Evolutionary conservation across 1,140 invertebrate species (phyloP).

Genomic region (Laupala kohalensis): DNA sequence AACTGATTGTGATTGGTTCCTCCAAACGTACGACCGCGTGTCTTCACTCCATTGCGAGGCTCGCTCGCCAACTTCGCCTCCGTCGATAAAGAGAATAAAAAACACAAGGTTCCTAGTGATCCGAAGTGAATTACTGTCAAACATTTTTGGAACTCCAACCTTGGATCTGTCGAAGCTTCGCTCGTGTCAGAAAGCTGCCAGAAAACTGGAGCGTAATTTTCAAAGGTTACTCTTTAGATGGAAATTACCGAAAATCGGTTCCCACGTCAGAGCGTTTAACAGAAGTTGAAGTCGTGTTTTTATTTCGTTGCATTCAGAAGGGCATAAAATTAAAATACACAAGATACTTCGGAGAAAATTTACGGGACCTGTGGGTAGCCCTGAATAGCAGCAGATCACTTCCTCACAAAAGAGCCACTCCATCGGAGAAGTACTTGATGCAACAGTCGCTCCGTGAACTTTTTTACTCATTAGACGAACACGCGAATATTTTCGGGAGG

Average conservation of each 20-base stretch:
- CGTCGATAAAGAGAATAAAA: background rate
- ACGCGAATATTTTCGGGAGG: background rate
- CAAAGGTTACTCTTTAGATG: background rate
- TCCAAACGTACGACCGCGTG: background rate
- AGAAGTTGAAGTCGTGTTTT: no score
- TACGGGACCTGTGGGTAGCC: no score
- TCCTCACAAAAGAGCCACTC: no score
- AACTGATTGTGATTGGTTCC: background rate
- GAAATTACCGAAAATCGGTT: background rate
- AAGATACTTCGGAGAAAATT: no score
- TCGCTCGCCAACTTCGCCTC: background rate
- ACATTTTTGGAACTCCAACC: background rate
- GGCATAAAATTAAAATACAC: no score
- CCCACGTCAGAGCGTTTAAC: background rate
- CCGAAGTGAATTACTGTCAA: background rate
- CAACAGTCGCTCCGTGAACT: no score
- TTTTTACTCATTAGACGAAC: background rate
- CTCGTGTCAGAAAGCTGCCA: background rate
- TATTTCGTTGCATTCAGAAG: no score
- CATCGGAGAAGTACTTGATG: no score
- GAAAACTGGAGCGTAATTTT: background rate
- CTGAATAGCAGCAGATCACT: no score
- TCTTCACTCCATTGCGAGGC: background rate
- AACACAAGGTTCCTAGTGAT: no score
- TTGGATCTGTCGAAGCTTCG: background rate